phyloP scores from a whole-genome alignment of 2,888 invertebrate species.

The Rotaria sp. region DNA sequence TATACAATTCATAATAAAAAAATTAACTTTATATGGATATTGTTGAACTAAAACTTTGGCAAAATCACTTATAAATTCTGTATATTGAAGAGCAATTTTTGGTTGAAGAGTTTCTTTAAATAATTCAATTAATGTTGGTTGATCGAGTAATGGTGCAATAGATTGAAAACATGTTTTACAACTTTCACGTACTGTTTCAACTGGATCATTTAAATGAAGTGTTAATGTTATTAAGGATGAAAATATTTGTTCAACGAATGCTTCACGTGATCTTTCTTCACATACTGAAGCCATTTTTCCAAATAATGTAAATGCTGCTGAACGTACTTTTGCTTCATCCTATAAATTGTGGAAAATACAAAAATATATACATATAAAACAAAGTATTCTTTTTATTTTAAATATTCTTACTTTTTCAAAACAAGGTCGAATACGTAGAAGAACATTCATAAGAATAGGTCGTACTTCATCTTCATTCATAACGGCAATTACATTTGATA shows the following conservation, averaged over 20 bases:
- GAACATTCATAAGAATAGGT: constrained; percentile 66
- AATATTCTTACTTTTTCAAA: constrained; percentile 67
- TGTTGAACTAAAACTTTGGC: constrained; percentile 58
- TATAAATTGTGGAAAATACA: constrained; percentile 44
- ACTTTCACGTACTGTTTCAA: constrained; percentile 65
- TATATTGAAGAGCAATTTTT: constrained; percentile 67
- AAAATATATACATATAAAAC: neutral
- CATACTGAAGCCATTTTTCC: constrained; percentile 66
- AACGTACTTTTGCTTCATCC: constrained; percentile 65
- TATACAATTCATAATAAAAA: constrained; percentile 61
- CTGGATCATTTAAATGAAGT: constrained; percentile 74
- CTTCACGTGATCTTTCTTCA: constrained; percentile 59
- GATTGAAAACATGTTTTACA: constrained; percentile 71
- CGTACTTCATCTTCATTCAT: constrained; percentile 63
- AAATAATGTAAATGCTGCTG: constrained; percentile 71
- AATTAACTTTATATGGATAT: constrained; percentile 61
- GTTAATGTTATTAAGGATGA: constrained; percentile 73
- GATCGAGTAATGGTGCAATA: constrained; percentile 67
- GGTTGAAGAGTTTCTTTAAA: constrained; percentile 71
- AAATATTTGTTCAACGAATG: constrained; percentile 71
- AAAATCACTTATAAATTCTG: constrained; percentile 69
- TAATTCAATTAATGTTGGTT: constrained; percentile 66
- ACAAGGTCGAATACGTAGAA: constrained; percentile 76
- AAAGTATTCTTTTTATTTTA: neutral
- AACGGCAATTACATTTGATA: constrained; percentile 66